Conservation (phyloP, 2,797 vertebrate species). For the Lacerta bilineata region DNA sequence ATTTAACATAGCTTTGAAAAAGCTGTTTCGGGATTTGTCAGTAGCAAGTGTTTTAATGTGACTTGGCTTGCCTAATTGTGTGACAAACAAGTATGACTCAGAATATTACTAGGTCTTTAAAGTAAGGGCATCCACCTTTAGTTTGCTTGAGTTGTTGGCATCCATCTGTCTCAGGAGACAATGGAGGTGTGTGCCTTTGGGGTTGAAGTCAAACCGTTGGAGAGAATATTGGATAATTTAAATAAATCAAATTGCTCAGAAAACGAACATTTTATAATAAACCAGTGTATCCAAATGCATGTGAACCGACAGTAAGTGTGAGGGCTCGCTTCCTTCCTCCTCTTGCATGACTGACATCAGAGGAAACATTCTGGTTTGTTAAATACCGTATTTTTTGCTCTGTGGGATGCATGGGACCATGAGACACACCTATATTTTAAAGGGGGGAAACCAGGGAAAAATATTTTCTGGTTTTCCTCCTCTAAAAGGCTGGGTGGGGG, state of each 20-base stretch:
- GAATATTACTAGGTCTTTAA: not conserved
- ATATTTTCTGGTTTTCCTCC: too few relatives aligned
- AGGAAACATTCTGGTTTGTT: not conserved
- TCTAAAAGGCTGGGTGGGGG: too few relatives aligned
- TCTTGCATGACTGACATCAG: not conserved
- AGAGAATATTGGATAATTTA: not conserved
- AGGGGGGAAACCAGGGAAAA: too few relatives aligned
- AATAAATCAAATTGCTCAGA: not conserved
- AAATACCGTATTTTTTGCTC: not conserved
- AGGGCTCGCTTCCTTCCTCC: not conserved
- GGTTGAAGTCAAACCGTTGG: too few relatives aligned
- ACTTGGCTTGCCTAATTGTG: not conserved
- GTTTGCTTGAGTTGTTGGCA: not conserved
- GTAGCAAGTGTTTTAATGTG: not conserved
- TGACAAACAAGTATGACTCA: not conserved
- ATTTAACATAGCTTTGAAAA: constrained; percentile 8
- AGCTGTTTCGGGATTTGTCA: constrained; percentile 8
- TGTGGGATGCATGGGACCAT: too few relatives aligned
- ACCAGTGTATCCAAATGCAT: not conserved
- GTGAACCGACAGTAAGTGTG: not conserved
- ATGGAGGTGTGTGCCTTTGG: too few relatives aligned
- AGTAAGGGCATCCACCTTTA: not conserved
- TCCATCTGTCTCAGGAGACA: too few relatives aligned
- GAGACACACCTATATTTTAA: too few relatives aligned
- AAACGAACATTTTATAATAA: not conserved